Percentiles rank a stretch among this genome's conserved stretches.
phyloP scores from a whole-genome alignment of 2,888 invertebrate species.

The Thymelicus sylvestris region DNA sequence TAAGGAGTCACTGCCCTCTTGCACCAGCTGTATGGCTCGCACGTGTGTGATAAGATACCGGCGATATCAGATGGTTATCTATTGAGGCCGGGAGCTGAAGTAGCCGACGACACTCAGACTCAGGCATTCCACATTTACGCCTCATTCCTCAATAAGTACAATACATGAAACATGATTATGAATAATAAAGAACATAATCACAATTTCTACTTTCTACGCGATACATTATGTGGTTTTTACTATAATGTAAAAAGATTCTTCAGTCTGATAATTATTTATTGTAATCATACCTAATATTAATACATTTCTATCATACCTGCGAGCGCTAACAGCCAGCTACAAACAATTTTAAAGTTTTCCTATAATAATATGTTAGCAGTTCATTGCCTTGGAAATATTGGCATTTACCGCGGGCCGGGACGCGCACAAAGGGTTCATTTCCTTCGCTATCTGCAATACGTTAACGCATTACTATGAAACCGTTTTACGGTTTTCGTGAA shows the following conservation, averaged over 20 bases:
- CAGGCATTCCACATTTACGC: too few relatives aligned
- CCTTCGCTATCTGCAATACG: conserved; percentile 22
- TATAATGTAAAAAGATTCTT: too few relatives aligned
- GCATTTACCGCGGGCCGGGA: neutral
- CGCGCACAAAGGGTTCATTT: conserved; percentile 21
- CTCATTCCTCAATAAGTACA: too few relatives aligned
- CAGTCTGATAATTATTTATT: too few relatives aligned
- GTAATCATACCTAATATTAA: too few relatives aligned
- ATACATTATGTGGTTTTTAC: too few relatives aligned
- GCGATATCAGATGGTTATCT: neutral
- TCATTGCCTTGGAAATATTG: neutral
- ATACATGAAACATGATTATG: too few relatives aligned
- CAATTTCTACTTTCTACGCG: too few relatives aligned
- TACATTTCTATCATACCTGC: too few relatives aligned
- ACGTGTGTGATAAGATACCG: neutral
- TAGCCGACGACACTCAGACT: too few relatives aligned
- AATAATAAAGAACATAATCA: too few relatives aligned
- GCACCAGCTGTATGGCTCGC: neutral
- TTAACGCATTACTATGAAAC: conserved; percentile 10
- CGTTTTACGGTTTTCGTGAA: conserved; percentile 26
- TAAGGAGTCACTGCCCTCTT: neutral
- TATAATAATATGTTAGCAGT: neutral
- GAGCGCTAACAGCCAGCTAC: neutral
- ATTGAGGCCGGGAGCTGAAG: neutral
- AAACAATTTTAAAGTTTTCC: neutral